A percentile compares a stretch with the other conserved stretches of the same genome.
Evolutionary conservation across 2,113 vertebrate species (phyloP).

Genomic region (Isurus oxyrinchus): DNA sequence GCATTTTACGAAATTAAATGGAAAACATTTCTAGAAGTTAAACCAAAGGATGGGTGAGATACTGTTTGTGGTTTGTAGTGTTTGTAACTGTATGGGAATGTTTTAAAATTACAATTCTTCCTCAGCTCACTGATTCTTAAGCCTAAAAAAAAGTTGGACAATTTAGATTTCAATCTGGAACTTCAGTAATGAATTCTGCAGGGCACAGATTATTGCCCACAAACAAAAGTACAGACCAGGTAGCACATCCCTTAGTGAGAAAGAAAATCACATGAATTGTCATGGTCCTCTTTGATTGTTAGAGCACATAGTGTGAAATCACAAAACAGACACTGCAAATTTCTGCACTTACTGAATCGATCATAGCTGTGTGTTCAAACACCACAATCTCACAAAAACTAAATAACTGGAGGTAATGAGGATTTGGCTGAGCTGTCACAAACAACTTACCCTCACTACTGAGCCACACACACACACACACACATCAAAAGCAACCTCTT

Average conservation of each 20-base stretch:
- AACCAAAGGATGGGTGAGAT: background rate
- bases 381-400: background rate
- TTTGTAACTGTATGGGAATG: background rate
- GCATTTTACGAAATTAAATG: background rate
- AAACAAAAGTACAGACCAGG: background rate
- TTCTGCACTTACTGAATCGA: background rate
- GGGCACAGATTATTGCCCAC: too few relatives aligned
- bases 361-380: background rate
- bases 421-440: background rate
- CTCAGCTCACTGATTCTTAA: background rate
- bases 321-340: background rate
- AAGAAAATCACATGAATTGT: background rate
- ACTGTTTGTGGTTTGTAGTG: background rate
- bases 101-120: background rate
- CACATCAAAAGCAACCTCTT: background rate
- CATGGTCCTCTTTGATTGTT: background rate
- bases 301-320: background rate
- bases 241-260: background rate
- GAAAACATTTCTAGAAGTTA: background rate
- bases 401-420: background rate
- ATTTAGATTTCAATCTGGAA: background rate
- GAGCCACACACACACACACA: too few relatives aligned
- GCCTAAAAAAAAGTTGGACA: background rate
- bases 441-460: background rate
- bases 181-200: too few relatives aligned